Percentiles rank a stretch among this genome's conserved stretches.
Evolutionary conservation across 2,113 vertebrate genomes (phyloP).

Genomic region (Athene noctua): DNA sequence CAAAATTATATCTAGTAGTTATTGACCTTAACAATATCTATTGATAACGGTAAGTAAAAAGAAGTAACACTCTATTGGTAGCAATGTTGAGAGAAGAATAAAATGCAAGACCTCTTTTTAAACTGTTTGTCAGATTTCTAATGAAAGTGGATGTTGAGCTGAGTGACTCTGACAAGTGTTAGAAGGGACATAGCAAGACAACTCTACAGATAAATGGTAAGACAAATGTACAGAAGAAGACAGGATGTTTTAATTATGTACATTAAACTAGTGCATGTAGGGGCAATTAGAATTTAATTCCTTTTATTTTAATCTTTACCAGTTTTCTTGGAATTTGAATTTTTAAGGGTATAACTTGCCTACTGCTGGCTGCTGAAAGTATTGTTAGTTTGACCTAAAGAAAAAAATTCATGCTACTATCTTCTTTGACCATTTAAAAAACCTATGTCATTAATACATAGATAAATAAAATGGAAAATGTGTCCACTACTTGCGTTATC

Average conservation of each 20-base stretch:
- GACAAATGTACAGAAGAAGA: background rate
- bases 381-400: background rate
- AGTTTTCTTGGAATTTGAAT: background rate
- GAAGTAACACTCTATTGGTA: background rate
- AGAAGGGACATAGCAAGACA: background rate
- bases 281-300: background rate
- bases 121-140: background rate
- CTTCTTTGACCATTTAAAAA: background rate
- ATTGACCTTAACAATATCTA: background rate
- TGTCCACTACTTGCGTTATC: background rate
- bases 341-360: background rate
- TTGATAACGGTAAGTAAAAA: background rate
- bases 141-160: background rate
- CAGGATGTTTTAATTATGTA: background rate
- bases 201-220: background rate
- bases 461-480: background rate
- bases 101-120: background rate
- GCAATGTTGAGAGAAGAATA: background rate
- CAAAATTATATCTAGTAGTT: background rate
- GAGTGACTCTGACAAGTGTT: background rate
- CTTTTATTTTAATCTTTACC: background rate
- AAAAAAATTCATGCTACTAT: background rate
- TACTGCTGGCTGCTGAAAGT: background rate
- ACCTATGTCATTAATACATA: accelerated
- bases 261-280: background rate